Conservation (phyloP, 2,888 invertebrate genomes). For the Chirona hameri region DNA sequence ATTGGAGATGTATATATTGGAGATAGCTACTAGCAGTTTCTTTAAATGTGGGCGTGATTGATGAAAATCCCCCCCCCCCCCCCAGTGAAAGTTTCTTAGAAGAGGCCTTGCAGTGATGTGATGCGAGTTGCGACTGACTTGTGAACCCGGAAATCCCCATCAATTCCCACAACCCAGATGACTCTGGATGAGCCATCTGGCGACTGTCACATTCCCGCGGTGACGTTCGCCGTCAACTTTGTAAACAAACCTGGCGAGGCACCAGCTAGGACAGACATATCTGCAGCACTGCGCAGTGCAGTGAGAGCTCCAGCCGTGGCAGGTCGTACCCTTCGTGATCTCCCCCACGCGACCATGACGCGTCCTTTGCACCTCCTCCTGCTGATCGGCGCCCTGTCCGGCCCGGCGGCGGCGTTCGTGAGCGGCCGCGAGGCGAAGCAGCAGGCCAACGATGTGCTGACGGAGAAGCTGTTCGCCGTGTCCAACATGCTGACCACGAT, state of each 20-base stretch:
- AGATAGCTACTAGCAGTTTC: too few relatives aligned
- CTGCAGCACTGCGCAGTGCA: not conserved
- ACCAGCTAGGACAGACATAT: not conserved
- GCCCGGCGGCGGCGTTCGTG: not conserved
- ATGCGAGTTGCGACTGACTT: too few relatives aligned
- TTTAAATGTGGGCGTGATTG: too few relatives aligned
- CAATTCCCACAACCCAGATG: too few relatives aligned
- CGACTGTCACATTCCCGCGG: not conserved
- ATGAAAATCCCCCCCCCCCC: too few relatives aligned
- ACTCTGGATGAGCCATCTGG: too few relatives aligned
- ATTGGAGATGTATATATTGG: too few relatives aligned
- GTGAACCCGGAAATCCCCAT: too few relatives aligned
- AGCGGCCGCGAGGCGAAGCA: not conserved
- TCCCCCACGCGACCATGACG: not conserved
- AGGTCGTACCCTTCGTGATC: not conserved
- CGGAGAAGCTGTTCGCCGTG: conserved; percentile 5
- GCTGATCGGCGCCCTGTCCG: not conserved
- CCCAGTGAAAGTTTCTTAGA: too few relatives aligned
- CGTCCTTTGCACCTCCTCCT: not conserved
- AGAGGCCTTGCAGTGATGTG: too few relatives aligned
- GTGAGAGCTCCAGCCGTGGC: not conserved
- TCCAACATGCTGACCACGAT: not conserved
- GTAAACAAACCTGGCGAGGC: not conserved
- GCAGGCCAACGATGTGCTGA: not conserved
- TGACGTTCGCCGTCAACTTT: not conserved